Conservation (phyloP, 2,113 vertebrate species). For the Chloebia gouldiae region DNA sequence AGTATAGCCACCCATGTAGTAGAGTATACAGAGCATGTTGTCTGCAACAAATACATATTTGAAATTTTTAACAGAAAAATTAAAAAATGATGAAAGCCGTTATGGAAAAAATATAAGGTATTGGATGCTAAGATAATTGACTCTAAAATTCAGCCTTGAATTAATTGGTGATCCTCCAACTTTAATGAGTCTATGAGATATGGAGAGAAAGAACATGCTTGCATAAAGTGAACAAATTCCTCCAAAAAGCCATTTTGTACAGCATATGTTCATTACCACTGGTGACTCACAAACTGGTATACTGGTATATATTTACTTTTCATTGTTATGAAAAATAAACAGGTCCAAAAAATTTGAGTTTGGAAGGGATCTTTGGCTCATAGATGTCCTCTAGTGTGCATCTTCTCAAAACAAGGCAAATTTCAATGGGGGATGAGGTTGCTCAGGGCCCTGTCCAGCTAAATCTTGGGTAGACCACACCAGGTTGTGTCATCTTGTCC, state of each 20-base stretch:
- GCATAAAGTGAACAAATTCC: background rate
- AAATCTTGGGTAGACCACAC: background rate
- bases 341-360: background rate
- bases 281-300: background rate
- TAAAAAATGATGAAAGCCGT: background rate
- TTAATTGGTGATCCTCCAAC: background rate
- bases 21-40: background rate
- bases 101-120: background rate
- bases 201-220: background rate
- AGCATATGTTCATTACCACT: background rate
- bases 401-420: background rate
- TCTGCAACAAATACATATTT: background rate
- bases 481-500: background rate
- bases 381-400: background rate
- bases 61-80: background rate
- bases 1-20: fast-evolving
- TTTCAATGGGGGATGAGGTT: background rate
- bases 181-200: background rate
- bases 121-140: background rate
- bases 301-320: background rate
- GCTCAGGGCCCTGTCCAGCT: background rate
- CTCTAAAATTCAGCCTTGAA: background rate
- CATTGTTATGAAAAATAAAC: background rate
- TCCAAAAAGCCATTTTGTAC: background rate
- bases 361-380: background rate